Evolutionary conservation across 2,888 invertebrate genomes (phyloP).

Genomic region (Rhimphoctona megacephalus): DNA sequence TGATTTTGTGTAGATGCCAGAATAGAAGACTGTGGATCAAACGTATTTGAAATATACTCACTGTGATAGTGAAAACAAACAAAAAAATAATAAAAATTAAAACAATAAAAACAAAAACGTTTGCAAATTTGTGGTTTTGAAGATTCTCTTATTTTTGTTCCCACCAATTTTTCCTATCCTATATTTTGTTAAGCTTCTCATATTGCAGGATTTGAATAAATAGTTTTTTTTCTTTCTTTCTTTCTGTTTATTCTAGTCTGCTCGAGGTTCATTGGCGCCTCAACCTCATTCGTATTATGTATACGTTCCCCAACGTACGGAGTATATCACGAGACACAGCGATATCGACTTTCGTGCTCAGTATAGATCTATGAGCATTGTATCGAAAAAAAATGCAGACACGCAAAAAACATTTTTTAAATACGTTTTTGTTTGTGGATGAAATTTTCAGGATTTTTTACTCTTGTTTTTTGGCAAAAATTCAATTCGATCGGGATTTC

Average conservation of each 20-base stretch:
- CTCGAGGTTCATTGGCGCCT: slow-evolving; percentile 2
- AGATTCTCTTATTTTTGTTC: neutral
- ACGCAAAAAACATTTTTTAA: neutral
- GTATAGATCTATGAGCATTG: neutral
- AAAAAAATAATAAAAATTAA: slow-evolving; percentile 56
- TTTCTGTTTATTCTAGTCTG: neutral
- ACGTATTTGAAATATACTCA: slow-evolving; percentile 68
- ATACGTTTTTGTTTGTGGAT: neutral
- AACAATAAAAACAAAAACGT: slow-evolving; percentile 65
- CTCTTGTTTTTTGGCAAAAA: neutral
- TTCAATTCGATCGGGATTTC: no score
- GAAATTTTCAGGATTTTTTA: neutral
- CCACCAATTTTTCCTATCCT: neutral
- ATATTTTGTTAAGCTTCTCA: no score
- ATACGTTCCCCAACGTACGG: neutral
- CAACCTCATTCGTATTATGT: slow-evolving; percentile 1
- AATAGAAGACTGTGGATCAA: slow-evolving; percentile 75
- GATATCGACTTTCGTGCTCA: neutral
- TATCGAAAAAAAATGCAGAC: neutral
- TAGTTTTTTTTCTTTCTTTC: neutral
- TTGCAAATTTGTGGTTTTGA: slow-evolving; percentile 10
- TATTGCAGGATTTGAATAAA: neutral
- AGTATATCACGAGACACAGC: neutral
- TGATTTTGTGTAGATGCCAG: slow-evolving; percentile 67
- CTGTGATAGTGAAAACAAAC: slow-evolving; percentile 72